Evolutionary conservation across 2,113 vertebrate species (phyloP), one percentile per base, ranked within the genome.

Genomic region (Callithrix jacchus): DNA sequence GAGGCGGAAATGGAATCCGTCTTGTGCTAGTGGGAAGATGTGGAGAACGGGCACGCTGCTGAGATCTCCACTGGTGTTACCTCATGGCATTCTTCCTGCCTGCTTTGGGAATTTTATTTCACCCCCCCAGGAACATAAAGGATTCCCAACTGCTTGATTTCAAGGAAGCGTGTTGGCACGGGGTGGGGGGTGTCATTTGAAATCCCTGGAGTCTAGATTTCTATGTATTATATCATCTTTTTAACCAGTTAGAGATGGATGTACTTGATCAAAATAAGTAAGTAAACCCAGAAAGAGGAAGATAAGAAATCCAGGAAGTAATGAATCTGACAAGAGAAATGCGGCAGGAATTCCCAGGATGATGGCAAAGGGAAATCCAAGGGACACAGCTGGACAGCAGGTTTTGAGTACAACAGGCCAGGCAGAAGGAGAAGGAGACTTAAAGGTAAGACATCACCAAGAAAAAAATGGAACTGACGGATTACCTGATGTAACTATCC

Each of bases 211-310:
- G 23, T 84, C 73, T 85, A 66, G 66, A 87, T 83, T 96, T 95
- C 80, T 94, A 23, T 81, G 20, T 54, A 84, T 23, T 40, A 7
- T n/a, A 52, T n/a, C n/a, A 71, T 80, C 64, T 89, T 94, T 87
- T 92, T 68, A 61, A 76, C 83, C 49, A 91, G 56, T 11, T 84
- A 85, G 54, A 95, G 71, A 58, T 30, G 77, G 40, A 42, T 76
- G n/a, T 77, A 25, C 30, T 56, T 77, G 70, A 32, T 27, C 61
- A 91, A 92, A 81, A 58, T 11, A 74, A 89, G 13, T 64, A 87
- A 68, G 32, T 61, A 89, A 87, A 92, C 3, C 35, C 49, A 74
- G 73, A 95, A 89, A 85, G 25, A 93, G 66, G 52, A 95, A 81
- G 42, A 58, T 49, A 66, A 35, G 40, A 83, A 70, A 73, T 52